phyloP scores from a whole-genome alignment of 2,113 vertebrate genomes.

The Misgurnus mizolepis region DNA sequence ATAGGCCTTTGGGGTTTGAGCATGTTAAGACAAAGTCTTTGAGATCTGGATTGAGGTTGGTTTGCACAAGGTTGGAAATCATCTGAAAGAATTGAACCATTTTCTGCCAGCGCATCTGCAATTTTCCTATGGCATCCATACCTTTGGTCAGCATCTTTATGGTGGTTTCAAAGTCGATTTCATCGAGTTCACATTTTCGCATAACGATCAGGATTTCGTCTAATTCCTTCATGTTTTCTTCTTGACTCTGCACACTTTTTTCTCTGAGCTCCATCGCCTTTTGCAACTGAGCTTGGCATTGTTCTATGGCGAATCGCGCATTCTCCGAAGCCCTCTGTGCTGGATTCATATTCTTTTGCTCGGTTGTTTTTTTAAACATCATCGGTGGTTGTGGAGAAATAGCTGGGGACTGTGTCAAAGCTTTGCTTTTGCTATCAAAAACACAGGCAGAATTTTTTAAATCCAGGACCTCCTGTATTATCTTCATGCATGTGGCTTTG shows the following conservation, averaged over 20 bases:
- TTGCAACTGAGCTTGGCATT: slow-evolving; percentile 49
- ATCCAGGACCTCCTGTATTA: not conserved
- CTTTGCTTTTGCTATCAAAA: slow-evolving; percentile 52
- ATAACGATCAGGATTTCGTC: slow-evolving; percentile 50
- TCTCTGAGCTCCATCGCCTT: slow-evolving; percentile 38
- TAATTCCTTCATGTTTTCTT: slow-evolving; percentile 57
- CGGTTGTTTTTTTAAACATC: slow-evolving; percentile 23
- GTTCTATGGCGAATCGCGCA: slow-evolving; percentile 44
- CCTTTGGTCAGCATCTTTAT: slow-evolving; percentile 54
- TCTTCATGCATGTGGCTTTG: not conserved
- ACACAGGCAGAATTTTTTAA: slow-evolving; percentile 2
- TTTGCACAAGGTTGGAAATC: slow-evolving; percentile 57
- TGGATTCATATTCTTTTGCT: not conserved
- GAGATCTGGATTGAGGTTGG: slow-evolving; percentile 49
- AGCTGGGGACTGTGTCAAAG: slow-evolving; percentile 23
- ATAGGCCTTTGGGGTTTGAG: not conserved
- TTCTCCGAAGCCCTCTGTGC: slow-evolving; percentile 28
- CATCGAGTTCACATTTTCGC: slow-evolving; percentile 51
- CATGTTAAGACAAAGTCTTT: slow-evolving; percentile 48
- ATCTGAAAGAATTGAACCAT: slow-evolving; percentile 46
- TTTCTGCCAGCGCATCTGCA: slow-evolving; percentile 62
- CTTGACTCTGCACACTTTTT: slow-evolving; percentile 47
- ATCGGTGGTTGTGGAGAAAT: slow-evolving; percentile 41
- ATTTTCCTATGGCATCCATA: slow-evolving; percentile 55
- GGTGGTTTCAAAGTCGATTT: slow-evolving; percentile 58